Evolutionary conservation across 2,113 vertebrate genomes (phyloP), one percentile per base, ranked within the genome.

Genomic region (Phycodurus eques): DNA sequence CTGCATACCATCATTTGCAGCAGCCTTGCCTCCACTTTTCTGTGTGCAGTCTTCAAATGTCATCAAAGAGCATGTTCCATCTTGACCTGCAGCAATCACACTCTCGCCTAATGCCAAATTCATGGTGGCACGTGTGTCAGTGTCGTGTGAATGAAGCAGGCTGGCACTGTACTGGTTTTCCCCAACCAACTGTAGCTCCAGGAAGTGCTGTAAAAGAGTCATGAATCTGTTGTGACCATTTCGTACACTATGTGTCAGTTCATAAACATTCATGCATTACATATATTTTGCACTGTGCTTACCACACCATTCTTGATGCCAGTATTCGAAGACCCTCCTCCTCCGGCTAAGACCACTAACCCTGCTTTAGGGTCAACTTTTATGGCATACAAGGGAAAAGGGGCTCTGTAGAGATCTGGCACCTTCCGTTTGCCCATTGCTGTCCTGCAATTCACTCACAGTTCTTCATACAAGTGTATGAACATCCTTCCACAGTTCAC

Each of bases 221-320:
- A 57, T 10, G 6, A 70, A 39, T 54, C 35, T 67, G 13, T 11
- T 35, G 47, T 4, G 57, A 31, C 22, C 31, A 47, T 42, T 66
- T 22, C 3, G 17, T 19, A 19, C 17, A 19, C 49, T 9, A 35
- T 5, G 8, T 35, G 14, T 61, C 31, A 33, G 31, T 35, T 61
- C 7, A 15, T 35, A 35, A 13, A 61, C 31, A 35, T 61, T 61
- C 33, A 35, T 19, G 31, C 14, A 17, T 7, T 15, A 35, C 31
- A 4, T 44, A 22, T 12, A 20, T 14, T 39, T 11, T 39, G 6
- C 67, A 68, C 53, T 47, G 11, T 43, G 79, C 91, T 90, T 80
- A 96, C 96, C 95, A 98, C 86, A 66, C 93, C 96, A 85, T 98
- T 98, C 80, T 94, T 95, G 60, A 98, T 95, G 73, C 96, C 96